Evolutionary conservation across 2,888 invertebrate genomes (phyloP), one percentile per base, ranked within the genome.

Genomic region (Nomada lathburiana): DNA sequence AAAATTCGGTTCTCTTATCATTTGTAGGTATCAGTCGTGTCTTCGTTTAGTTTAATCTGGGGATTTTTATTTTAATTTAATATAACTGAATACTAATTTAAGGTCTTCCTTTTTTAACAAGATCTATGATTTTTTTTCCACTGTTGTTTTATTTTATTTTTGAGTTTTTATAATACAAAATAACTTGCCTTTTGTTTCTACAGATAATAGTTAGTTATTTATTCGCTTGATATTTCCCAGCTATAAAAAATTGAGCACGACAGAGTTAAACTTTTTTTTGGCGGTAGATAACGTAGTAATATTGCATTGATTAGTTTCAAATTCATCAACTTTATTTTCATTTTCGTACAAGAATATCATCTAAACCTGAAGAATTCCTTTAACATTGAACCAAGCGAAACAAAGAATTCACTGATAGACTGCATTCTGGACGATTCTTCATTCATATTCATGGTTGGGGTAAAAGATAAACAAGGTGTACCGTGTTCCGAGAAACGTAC

Each of bases 291-390:
- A 36, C 7, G 36, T 36, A 36, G 36, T 5, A 36, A 36, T 36
- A 36, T 36, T 7, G 36, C 36, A 36, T 7, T 20, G 18, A 23
- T 53, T 42, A 47, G 36, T 29, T 70, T 23, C 18, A 57, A 69
- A 47, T 7, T 55, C 16, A 10, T 52, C 2, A 47, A 47, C 52
- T 68, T 52, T 65, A 65, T 76, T 55, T 55, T 36, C 36, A 55
- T 29, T 2, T 29, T n/a, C 16, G 60, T 50, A 23, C 16, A 67
- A 68, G 7, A 62, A 11, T 36, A 20, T 73, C 80, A 88, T 57
- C 81, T 79, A 60, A 88, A 87, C 44, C 52, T 80, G 52, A 89
- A 89, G n/a, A 90, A 26, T 55, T 82, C 75, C 76, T 73, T 85
- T 55, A 89, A 75, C 0, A 89, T 86, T 42, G 86, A 76, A 20